phyloP scores from a whole-genome alignment of 2,797 vertebrate genomes.

The Schizothorax lantsangensis region DNA sequence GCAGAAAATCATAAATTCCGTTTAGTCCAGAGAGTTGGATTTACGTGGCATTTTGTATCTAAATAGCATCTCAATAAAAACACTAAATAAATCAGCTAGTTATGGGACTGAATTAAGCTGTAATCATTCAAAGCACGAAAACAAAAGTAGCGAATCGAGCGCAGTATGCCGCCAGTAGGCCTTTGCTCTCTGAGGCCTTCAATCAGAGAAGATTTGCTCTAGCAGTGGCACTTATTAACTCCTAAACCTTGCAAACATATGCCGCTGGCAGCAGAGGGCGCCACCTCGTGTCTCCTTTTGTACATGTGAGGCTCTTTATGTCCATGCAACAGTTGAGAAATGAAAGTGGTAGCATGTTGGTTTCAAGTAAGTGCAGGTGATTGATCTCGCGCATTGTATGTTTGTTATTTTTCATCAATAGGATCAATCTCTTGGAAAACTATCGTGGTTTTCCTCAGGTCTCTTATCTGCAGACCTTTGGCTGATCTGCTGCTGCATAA shows the following conservation, averaged over 20 bases:
- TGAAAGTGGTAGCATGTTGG: neutral
- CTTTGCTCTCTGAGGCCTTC: slow-evolving; percentile 43
- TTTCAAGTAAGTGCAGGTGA: neutral
- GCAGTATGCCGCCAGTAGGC: slow-evolving; percentile 20
- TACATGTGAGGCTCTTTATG: neutral
- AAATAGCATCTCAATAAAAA: neutral
- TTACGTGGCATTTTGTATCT: neutral
- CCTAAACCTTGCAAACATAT: neutral
- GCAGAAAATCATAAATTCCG: slow-evolving; percentile 48
- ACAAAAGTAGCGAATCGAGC: slow-evolving; percentile 53
- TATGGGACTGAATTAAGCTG: neutral
- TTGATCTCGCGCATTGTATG: neutral
- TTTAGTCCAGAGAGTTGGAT: neutral
- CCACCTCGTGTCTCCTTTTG: neutral
- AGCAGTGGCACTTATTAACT: slow-evolving; percentile 32
- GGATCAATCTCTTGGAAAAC: neutral
- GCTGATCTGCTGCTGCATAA: neutral
- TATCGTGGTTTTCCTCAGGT: neutral
- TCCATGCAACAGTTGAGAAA: neutral
- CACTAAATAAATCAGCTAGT: neutral
- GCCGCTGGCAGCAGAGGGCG: slow-evolving; percentile 43
- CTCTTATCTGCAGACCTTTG: slow-evolving; percentile 2
- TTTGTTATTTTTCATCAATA: neutral
- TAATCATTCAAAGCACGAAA: neutral
- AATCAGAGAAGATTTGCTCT: slow-evolving; percentile 7